A percentile compares a stretch with the other conserved stretches of the same genome.
phyloP scores from a whole-genome alignment of 92 coral and sea anemone species.

The Palythoa grandis region DNA sequence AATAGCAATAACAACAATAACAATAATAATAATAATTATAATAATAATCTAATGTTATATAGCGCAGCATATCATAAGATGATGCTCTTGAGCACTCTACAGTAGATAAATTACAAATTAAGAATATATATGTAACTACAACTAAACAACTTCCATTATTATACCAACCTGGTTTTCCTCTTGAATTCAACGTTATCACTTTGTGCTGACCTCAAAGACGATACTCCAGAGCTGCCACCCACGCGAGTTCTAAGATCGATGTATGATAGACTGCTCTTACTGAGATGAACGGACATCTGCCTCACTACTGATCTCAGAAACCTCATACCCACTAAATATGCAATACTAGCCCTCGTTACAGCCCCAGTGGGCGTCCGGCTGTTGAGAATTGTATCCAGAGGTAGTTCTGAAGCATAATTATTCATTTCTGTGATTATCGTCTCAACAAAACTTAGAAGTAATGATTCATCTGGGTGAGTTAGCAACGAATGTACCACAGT shows the following conservation, averaged over 20 bases:
- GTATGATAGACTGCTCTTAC: constrained; percentile 83
- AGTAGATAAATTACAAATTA: no score
- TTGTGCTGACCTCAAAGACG: constrained; percentile 62
- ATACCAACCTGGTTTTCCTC: constrained; percentile 75
- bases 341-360: constrained; percentile 51
- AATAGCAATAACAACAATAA: no score
- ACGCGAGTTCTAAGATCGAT: constrained; percentile 79
- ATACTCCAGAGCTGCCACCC: constrained; percentile 59
- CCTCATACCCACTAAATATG: constrained; percentile 74
- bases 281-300: constrained; percentile 84
- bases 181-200: constrained; percentile 69
- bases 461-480: constrained; percentile 69
- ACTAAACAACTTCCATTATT: no score
- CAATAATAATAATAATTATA: no score
- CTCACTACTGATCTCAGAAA: constrained; percentile 88
- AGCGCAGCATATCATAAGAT: no score
- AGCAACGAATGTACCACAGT: constrained; percentile 77
- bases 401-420: constrained; percentile 62
- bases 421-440: constrained; percentile 83
- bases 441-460: constrained; percentile 72
- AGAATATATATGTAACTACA: no score
- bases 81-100: no score
- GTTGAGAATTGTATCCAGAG: constrained; percentile 59
- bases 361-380: constrained; percentile 34
- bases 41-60: no score